phyloP scores from a whole-genome alignment of 2,888 invertebrate genomes.

The Lasioglossum oenotherae region DNA sequence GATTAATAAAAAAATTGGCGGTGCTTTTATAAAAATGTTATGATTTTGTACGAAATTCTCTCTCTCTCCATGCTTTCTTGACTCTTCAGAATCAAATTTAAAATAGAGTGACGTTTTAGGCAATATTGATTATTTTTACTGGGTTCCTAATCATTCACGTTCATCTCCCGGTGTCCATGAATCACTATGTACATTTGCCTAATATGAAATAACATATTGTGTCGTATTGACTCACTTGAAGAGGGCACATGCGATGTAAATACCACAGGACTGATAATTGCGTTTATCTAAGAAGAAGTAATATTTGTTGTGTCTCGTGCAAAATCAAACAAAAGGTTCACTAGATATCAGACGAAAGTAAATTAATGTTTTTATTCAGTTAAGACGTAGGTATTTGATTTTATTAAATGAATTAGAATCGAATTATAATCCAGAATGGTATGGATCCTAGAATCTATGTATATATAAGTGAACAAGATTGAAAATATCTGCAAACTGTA shows the following conservation, averaged over 20 bases:
- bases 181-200: no score
- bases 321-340: background rate
- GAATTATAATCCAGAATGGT: background rate
- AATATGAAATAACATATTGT: no score
- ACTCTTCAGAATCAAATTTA: background rate
- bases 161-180: no score
- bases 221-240: no score
- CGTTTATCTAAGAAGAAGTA: background rate
- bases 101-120: background rate
- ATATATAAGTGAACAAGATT: background rate
- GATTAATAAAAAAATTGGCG: no score
- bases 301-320: background rate
- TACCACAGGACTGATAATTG: background rate
- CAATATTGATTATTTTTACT: background rate
- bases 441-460: background rate
- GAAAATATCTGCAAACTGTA: background rate
- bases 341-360: background rate
- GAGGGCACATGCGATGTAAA: background rate
- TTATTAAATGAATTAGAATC: background rate
- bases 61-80: background rate
- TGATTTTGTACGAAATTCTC: background rate
- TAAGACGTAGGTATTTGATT: background rate
- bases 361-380: background rate
- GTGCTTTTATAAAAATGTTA: background rate
- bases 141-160: background rate